phyloP scores from a whole-genome alignment of 1,140 invertebrate species.

The Bathynomus jamesi region DNA sequence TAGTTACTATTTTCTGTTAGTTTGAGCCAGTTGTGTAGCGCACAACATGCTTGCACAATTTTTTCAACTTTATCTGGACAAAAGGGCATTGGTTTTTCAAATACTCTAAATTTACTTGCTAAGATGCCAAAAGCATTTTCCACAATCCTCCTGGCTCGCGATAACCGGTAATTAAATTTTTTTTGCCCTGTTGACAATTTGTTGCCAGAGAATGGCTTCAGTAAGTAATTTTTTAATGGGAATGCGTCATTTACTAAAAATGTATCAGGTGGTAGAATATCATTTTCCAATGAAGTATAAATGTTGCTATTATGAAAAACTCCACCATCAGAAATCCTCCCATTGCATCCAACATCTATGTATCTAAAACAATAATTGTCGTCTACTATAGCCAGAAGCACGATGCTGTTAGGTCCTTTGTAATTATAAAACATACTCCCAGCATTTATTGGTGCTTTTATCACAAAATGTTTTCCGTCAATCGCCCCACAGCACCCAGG shows the following conservation, averaged over 20 bases:
- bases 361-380: not conserved
- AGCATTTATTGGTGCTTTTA: slow-evolving; percentile 1
- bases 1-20: no score
- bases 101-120: not conserved
- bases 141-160: no score
- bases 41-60: no score
- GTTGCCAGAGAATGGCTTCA: not conserved
- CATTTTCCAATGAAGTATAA: not conserved
- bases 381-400: slow-evolving; percentile 1
- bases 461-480: not conserved
- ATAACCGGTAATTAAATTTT: slow-evolving; percentile 1
- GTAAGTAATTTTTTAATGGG: not conserved
- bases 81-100: not conserved
- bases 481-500: not conserved
- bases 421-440: slow-evolving; percentile 8
- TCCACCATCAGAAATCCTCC: slow-evolving; percentile 3
- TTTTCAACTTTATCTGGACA: not conserved
- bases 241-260: slow-evolving; percentile 8
- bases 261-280: not conserved
- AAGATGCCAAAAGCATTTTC: no score
- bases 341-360: not conserved
- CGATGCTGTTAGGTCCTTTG: slow-evolving; percentile 6
- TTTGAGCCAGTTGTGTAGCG: no score
- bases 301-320: not conserved
- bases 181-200: not conserved